Conservation (phyloP, 2,797 vertebrate species). For the Labeo calbasu region DNA sequence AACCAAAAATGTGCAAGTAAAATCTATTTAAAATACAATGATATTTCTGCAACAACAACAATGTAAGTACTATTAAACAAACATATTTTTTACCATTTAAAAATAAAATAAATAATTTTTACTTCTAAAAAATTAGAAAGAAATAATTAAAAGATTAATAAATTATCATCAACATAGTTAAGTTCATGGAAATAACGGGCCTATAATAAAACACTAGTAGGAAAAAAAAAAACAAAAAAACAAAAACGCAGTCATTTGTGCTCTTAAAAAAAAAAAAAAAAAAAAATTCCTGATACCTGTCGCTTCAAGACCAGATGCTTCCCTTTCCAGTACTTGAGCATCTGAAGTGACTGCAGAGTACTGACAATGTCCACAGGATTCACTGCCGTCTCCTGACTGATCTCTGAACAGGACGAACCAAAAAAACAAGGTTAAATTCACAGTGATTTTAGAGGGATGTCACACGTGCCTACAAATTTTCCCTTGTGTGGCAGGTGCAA, state of each 20-base stretch:
- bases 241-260: no score
- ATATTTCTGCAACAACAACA: neutral
- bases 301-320: conserved; percentile 89
- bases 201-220: no score
- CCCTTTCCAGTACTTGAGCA: conserved; percentile 93
- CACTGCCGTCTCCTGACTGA: conserved; percentile 89
- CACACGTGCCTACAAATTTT: neutral
- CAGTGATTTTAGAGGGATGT: neutral
- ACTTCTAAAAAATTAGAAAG: neutral
- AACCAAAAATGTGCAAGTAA: neutral
- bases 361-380: conserved; percentile 91
- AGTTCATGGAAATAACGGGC: neutral
- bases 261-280: neutral
- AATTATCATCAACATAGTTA: neutral
- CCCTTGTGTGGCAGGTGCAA: neutral
- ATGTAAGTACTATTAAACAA: neutral
- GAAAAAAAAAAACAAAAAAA: neutral
- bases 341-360: conserved; percentile 89
- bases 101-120: neutral
- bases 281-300: conserved; percentile 75
- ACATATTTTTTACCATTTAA: no score
- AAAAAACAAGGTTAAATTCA: neutral
- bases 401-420: conserved; percentile 74
- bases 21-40: neutral
- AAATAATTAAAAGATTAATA: neutral